Percentiles rank a stretch among this genome's conserved stretches.
Evolutionary conservation across 2,113 vertebrate genomes (phyloP).

Genomic region (Grammomys surdaster): DNA sequence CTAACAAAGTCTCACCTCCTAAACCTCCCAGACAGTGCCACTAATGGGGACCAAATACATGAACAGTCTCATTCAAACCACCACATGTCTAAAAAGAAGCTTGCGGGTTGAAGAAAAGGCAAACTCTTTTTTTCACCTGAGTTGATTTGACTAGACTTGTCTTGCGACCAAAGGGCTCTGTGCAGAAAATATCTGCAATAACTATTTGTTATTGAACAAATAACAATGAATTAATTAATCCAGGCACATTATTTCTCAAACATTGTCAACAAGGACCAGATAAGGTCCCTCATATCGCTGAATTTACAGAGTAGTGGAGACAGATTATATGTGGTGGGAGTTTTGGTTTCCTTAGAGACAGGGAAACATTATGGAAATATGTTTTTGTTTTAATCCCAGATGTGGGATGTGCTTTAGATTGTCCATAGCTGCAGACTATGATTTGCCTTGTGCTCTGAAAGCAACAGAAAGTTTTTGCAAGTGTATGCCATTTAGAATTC

Average conservation of each 20-base stretch:
- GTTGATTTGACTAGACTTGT: slow-evolving; percentile 34
- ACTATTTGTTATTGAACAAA: not conserved
- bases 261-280: not conserved
- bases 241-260: not conserved
- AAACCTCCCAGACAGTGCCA: not conserved
- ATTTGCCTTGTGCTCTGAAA: no score
- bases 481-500: no score
- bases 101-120: not conserved
- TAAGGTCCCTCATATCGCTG: not conserved
- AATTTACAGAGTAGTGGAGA: not conserved
- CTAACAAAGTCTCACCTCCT: not conserved
- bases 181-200: not conserved
- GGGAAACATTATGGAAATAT: no score
- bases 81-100: not conserved
- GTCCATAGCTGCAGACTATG: no score
- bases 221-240: not conserved
- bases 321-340: not conserved
- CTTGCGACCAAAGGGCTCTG: not conserved
- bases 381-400: no score
- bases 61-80: not conserved
- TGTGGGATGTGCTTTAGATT: no score
- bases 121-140: not conserved
- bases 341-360: no score
- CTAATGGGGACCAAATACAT: not conserved
- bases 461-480: no score